Base-by-base conservation (phyloP, 2,888 invertebrate genomes). In the Graphium colonna region DNA sequence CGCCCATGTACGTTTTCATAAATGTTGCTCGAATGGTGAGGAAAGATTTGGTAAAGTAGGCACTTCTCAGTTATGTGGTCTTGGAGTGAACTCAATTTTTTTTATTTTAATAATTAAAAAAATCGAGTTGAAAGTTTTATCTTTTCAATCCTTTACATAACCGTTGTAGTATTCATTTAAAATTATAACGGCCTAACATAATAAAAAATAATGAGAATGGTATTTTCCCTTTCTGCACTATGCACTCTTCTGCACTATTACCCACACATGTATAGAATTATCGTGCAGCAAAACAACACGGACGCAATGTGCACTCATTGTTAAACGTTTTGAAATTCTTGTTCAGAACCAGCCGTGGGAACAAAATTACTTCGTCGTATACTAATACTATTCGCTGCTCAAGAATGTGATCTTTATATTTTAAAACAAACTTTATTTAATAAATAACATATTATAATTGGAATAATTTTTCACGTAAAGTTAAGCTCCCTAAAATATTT, bases 301-400 rank as follows among this genome's bases (percentile, higher is more conserved):
- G 60, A 68, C 66, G 67, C 69, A 68, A 63, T 67, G 63, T 77
- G 76, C 79, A 79, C 73, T 82, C 80, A 85, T 84, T 84, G 84
- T 83, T 80, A 76, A 74, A 73, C 77, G 76, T 79, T 79, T 82
- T 79, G 76, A 82, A 82, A 79, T 83, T 79, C 79, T 79, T 75
- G 74, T 69, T 77, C 67, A 71, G 72, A 80, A 81, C 77, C 69
- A 73, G 76, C 77, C 84, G 83, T 85, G 83, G 82, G 84, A 85
- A 84, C 73, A 63, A 62, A 57, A 72, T 66, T 62, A 65, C 63
- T 65, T 60, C 56, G 62, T 67, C 65, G 60, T 68, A 68, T 63
- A 58, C 62, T 21, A 49, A 40, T 47, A 50, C 39, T 42, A 26
- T 55, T 36, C 31, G 36, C 49, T 31, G 38, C 45, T 51, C 17